phyloP scores from a whole-genome alignment of 2,888 invertebrate genomes.

The Cheilosia vulpina region DNA sequence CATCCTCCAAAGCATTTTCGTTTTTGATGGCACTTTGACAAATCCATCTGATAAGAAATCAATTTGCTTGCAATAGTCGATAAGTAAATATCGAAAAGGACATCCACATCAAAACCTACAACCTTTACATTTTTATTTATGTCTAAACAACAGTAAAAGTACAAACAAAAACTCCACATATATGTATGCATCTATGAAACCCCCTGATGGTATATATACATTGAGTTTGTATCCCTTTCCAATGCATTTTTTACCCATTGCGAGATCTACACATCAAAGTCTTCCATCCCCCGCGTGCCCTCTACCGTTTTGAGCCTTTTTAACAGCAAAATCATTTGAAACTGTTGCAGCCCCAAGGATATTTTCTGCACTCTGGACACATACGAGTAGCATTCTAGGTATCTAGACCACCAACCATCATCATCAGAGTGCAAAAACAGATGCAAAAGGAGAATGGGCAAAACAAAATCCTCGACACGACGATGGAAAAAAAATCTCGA shows the following conservation, averaged over 20 bases:
- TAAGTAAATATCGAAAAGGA: slow-evolving; percentile 27
- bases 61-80: slow-evolving; percentile 46
- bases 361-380: slow-evolving; percentile 62
- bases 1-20: slow-evolving; percentile 23
- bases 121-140: not conserved
- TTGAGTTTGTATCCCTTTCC: slow-evolving; percentile 45
- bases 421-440: slow-evolving; percentile 38
- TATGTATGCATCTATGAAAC: slow-evolving; percentile 20
- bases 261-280: slow-evolving; percentile 39
- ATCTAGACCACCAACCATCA: slow-evolving; percentile 39
- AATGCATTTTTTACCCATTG: slow-evolving; percentile 43
- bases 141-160: not conserved
- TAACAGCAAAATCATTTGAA: slow-evolving; percentile 47
- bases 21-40: slow-evolving; percentile 50
- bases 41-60: slow-evolving; percentile 58
- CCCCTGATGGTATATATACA: slow-evolving; percentile 31
- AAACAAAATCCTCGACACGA: slow-evolving; percentile 40
- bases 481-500: slow-evolving; percentile 58
- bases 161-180: not conserved
- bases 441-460: slow-evolving; percentile 14
- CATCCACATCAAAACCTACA: not conserved
- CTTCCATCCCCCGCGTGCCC: slow-evolving; percentile 43
- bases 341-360: slow-evolving; percentile 65
- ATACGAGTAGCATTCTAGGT: slow-evolving; percentile 21
- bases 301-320: slow-evolving; percentile 35